Evolutionary conservation across 2,113 vertebrate genomes (phyloP).

Genomic region (Oreochromis tanganicae): DNA sequence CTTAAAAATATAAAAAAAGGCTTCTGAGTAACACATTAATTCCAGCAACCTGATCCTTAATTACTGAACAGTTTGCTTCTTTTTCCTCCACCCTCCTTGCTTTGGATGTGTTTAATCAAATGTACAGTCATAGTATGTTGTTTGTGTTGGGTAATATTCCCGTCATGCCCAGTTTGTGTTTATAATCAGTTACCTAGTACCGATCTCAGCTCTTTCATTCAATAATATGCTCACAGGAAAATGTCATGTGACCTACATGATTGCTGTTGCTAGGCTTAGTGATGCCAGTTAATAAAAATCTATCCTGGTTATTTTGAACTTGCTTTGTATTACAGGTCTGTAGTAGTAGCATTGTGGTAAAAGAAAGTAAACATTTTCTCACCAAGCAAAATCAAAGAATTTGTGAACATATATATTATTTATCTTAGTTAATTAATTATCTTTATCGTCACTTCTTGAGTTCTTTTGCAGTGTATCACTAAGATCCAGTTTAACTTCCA

Average conservation of each 20-base stretch:
- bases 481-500: neutral
- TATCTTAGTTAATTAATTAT: neutral
- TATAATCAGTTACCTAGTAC: neutral
- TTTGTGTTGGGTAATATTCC: neutral
- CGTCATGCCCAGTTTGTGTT: neutral
- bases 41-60: neutral
- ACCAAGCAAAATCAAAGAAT: neutral
- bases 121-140: neutral
- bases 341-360: accelerated
- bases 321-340: neutral
- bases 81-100: neutral
- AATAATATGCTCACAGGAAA: neutral
- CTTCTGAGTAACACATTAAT: neutral
- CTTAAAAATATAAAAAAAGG: neutral
- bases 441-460: neutral
- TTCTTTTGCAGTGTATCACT: neutral
- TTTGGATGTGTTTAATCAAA: neutral
- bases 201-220: neutral
- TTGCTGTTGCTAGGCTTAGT: neutral
- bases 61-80: neutral
- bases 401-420: neutral
- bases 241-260: neutral
- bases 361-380: neutral
- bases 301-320: neutral
- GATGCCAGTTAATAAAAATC: neutral